Evolutionary conservation across 1,140 invertebrate species (phyloP).

Genomic region (Ostrea edulis): DNA sequence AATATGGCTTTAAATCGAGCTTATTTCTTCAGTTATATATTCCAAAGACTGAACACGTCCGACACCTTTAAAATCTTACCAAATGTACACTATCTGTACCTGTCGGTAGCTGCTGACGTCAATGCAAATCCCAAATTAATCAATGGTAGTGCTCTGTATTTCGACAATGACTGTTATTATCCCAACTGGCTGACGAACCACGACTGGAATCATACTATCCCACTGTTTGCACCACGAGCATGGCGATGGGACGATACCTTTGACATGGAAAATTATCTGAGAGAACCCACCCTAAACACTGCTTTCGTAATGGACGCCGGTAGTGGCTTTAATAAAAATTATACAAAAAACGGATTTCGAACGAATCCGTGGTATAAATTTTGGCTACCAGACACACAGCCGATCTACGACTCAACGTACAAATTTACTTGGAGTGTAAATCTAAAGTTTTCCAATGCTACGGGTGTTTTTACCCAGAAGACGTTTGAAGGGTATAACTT

Average conservation of each 20-base stretch:
- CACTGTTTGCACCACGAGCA: slow-evolving; percentile 95
- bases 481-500: slow-evolving; percentile 66
- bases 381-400: slow-evolving; percentile 63
- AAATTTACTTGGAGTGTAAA: slow-evolving; percentile 66
- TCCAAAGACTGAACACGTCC: slow-evolving; percentile 83
- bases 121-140: slow-evolving; percentile 91
- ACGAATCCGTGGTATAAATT: slow-evolving; percentile 76
- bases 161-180: slow-evolving; percentile 95
- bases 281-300: slow-evolving; percentile 75
- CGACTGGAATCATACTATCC: slow-evolving; percentile 98
- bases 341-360: slow-evolving; percentile 46
- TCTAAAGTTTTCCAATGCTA: slow-evolving; percentile 95
- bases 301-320: slow-evolving; percentile 74
- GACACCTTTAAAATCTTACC: slow-evolving; percentile 89
- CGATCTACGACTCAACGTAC: not conserved
- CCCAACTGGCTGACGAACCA: slow-evolving; percentile 84
- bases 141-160: slow-evolving; percentile 96
- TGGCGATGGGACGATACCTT: slow-evolving; percentile 80
- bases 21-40: slow-evolving; percentile 94
- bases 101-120: slow-evolving; percentile 96
- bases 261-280: slow-evolving; percentile 75
- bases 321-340: slow-evolving; percentile 86
- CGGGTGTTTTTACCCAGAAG: slow-evolving; percentile 81
- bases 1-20: slow-evolving; percentile 96
- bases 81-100: slow-evolving; percentile 98